Conservation (phyloP, 2,797 vertebrate genomes). For the Amniataba percoides region DNA sequence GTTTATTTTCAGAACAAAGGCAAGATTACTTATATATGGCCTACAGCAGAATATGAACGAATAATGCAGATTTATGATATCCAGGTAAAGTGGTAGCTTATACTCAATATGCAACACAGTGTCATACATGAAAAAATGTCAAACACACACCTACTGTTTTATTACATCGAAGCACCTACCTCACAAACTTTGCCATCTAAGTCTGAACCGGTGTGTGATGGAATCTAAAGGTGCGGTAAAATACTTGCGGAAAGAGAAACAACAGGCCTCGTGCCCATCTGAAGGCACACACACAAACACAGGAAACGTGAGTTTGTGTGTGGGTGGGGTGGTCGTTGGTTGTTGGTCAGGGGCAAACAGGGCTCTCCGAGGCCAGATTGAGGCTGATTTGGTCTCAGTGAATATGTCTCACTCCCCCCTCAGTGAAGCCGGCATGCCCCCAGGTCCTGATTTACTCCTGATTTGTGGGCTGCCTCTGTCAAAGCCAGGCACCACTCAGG, state of each 20-base stretch:
- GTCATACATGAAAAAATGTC: neutral
- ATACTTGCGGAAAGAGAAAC: neutral
- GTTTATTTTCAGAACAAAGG: neutral
- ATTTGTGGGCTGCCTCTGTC: constrained; percentile 83
- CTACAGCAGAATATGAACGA: neutral
- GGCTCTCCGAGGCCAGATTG: constrained; percentile 75
- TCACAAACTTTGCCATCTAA: neutral
- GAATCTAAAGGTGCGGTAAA: constrained; percentile 5
- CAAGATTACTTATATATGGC: neutral
- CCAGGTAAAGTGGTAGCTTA: neutral
- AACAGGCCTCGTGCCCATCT: constrained; percentile 2
- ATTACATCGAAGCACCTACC: neutral
- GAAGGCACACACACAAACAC: neutral
- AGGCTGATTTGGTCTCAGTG: constrained; percentile 80
- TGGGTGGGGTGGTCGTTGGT: constrained; percentile 53
- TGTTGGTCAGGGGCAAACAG: constrained; percentile 62
- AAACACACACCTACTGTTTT: constrained; percentile 5
- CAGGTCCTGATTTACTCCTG: constrained; percentile 81
- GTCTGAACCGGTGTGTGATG: constrained; percentile 7
- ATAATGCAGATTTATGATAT: neutral
- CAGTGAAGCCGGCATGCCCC: constrained; percentile 81
- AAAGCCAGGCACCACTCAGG: constrained; percentile 71
- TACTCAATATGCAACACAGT: neutral
- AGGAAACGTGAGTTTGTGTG: constrained; percentile 51
- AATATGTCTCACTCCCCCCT: constrained; percentile 83